phyloP scores from a whole-genome alignment of 2,888 invertebrate species.

The Meteorus colon region DNA sequence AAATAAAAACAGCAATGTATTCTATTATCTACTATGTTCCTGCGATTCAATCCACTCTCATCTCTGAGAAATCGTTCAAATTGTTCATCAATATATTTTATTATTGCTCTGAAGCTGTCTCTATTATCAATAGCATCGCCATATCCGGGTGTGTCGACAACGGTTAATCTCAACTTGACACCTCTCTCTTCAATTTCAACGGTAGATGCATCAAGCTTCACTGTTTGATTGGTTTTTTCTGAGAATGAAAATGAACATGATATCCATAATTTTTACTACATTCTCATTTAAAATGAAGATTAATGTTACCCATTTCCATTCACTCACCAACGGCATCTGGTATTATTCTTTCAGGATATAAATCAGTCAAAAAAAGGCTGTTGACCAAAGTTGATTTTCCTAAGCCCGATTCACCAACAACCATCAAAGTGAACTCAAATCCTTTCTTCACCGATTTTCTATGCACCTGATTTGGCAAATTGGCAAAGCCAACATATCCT shows the following conservation, averaged over 20 bases:
- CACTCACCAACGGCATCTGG: conserved; percentile 88
- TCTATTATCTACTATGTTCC: conserved; percentile 97
- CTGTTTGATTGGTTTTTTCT: conserved; percentile 94
- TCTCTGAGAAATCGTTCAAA: conserved; percentile 93
- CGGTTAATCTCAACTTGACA: conserved; percentile 92
- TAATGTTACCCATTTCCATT: neutral
- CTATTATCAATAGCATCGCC: conserved; percentile 96
- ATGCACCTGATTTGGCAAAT: conserved; percentile 97
- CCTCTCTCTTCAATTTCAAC: conserved; percentile 98
- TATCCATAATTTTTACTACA: too few species aligned
- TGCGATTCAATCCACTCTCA: conserved; percentile 95
- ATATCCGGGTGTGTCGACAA: conserved; percentile 96
- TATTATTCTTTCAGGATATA: conserved; percentile 94
- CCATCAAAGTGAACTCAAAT: conserved; percentile 98
- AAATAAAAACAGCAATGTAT: conserved; percentile 99
- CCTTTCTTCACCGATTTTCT: conserved; percentile 98
- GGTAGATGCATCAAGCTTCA: conserved; percentile 94
- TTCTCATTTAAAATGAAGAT: conserved; percentile 38
- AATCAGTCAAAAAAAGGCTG: conserved; percentile 93
- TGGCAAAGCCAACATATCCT: conserved; percentile 94
- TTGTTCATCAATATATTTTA: conserved; percentile 97
- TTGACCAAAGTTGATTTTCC: conserved; percentile 98
- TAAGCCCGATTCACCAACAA: conserved; percentile 91
- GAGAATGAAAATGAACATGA: conserved; percentile 50
- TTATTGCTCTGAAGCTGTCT: conserved; percentile 94